These are phyloP conservation scores for Melitaea athalia DNA, from an alignment of 2,888 invertebrate genomes.

Conservation along the genomic window DNA sequence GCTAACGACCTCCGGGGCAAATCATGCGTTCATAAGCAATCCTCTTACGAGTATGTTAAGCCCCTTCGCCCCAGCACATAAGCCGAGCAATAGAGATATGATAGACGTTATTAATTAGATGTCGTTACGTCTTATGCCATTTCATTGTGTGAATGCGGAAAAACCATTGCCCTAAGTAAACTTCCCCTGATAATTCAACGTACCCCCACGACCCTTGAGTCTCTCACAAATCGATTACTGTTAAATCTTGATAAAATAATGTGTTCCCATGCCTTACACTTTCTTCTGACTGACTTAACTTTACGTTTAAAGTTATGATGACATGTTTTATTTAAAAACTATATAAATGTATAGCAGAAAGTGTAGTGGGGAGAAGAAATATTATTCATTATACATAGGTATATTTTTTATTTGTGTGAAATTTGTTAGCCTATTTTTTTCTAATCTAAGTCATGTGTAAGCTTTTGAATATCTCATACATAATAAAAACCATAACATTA, in stretches of 20 bases:
- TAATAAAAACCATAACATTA: constrained; percentile 9
- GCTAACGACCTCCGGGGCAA: constrained; percentile 69
- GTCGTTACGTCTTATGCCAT: constrained; percentile 78
- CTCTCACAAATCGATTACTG: constrained; percentile 35
- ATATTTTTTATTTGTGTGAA: background rate
- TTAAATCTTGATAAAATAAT: constrained; percentile 22
- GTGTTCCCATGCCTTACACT: background rate
- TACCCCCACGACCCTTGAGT: constrained; percentile 29
- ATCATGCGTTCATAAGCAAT: constrained; percentile 75
- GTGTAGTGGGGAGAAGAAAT: background rate
- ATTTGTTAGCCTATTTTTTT: background rate
- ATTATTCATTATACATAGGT: background rate
- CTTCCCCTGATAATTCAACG: constrained; percentile 52
- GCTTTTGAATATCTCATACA: background rate
- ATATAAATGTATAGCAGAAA: background rate
- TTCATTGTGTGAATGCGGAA: constrained; percentile 73
- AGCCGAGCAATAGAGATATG: constrained; percentile 79
- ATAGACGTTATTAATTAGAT: constrained; percentile 81
- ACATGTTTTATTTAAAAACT: background rate
- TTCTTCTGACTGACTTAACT: background rate
- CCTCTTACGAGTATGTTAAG: constrained; percentile 69
- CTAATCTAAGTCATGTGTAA: background rate
- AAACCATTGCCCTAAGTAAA: constrained; percentile 59
- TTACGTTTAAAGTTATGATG: background rate
- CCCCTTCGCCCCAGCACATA: constrained; percentile 58